phyloP scores from a whole-genome alignment of 2,113 vertebrate species.

The Clarias gariepinus region DNA sequence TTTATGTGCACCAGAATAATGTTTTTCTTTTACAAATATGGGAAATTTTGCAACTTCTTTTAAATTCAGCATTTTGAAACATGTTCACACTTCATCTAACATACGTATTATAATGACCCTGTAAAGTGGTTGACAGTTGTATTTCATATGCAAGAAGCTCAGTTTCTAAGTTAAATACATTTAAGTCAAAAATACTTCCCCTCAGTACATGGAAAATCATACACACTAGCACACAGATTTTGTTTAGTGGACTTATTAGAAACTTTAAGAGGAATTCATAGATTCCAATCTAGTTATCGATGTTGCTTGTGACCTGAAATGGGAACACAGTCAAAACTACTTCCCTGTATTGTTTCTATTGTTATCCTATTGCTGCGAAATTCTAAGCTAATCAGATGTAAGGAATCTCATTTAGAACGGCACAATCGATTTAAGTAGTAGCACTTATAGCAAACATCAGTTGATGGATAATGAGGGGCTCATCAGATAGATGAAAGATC shows the following conservation, averaged over 20 bases:
- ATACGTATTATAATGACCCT: neutral
- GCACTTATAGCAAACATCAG: neutral
- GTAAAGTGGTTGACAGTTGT: neutral
- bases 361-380: constrained; percentile 1
- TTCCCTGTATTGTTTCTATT: constrained; percentile 6
- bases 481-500: neutral
- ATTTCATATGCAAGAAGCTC: neutral
- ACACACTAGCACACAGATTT: neutral
- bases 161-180: neutral
- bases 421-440: neutral
- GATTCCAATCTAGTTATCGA: neutral
- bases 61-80: neutral
- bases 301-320: neutral
- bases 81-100: neutral
- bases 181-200: neutral
- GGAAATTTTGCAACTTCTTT: neutral
- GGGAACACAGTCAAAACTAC: neutral
- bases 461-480: neutral
- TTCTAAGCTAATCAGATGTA: neutral
- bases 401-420: neutral
- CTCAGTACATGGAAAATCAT: neutral
- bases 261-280: neutral
- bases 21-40: neutral
- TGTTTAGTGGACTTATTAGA: neutral
- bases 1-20: neutral